Evolutionary conservation across 1,140 invertebrate species (phyloP).

Genomic region (Akabosia matsudoensis): DNA sequence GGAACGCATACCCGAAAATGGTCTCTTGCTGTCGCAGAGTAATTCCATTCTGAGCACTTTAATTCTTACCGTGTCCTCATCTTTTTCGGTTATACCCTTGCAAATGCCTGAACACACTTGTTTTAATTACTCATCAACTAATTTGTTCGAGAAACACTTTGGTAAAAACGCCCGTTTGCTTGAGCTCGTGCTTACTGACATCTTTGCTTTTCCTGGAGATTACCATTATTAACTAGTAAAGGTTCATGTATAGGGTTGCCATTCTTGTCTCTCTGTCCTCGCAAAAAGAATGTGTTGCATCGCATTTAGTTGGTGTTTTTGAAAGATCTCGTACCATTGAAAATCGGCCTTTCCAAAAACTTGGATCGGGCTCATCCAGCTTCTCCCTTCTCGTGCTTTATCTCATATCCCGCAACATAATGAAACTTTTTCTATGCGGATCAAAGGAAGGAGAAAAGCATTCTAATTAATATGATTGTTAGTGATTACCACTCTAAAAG

Average conservation of each 20-base stretch:
- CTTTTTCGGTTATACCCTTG: neutral
- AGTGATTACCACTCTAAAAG: conserved; percentile 15
- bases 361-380: too few relatives aligned
- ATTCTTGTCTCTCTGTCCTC: too few relatives aligned
- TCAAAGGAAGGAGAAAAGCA: neutral
- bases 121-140: conserved; percentile 44
- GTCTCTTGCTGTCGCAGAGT: too few relatives aligned
- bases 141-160: conserved; percentile 27
- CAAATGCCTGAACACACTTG: conserved; percentile 19
- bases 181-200: neutral
- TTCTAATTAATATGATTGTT: conserved; percentile 39
- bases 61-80: neutral
- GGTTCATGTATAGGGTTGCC: too few relatives aligned
- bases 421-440: too few relatives aligned
- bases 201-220: too few relatives aligned
- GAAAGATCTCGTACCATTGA: too few relatives aligned
- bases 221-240: too few relatives aligned
- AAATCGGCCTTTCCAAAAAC: too few relatives aligned
- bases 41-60: conserved; percentile 1
- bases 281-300: too few relatives aligned
- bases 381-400: neutral
- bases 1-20: neutral
- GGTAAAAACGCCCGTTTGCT: neutral
- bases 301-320: too few relatives aligned
- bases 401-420: neutral